Percentiles rank a stretch among this genome's conserved stretches.
Evolutionary conservation across 2,113 vertebrate species (phyloP).

Genomic region (Poeciliopsis occidentalis): DNA sequence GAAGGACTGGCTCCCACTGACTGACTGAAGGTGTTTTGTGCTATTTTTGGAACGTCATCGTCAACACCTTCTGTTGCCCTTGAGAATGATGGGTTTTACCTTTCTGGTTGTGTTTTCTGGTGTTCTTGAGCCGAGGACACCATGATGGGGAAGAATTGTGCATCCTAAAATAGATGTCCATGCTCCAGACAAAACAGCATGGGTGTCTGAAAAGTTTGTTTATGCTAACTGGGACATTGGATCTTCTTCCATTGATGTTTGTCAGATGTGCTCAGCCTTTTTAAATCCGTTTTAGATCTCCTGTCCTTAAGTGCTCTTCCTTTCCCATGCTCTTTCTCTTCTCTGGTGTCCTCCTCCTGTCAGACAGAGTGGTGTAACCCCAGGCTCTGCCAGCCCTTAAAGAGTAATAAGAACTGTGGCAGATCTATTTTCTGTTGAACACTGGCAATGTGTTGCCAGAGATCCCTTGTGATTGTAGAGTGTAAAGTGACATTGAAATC

Average conservation of each 20-base stretch:
- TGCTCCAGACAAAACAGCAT: constrained; percentile 2
- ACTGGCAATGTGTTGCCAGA: too few species aligned
- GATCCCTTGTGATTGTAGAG: too few species aligned
- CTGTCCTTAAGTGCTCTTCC: background rate
- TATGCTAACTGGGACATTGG: background rate
- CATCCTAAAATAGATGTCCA: constrained; percentile 39
- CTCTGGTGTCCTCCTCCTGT: constrained; percentile 24
- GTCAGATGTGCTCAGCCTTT: constrained; percentile 12
- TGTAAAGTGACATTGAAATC: too few species aligned
- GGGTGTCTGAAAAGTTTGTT: background rate
- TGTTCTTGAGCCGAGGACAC: too few species aligned
- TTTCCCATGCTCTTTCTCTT: background rate
- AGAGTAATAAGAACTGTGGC: constrained; percentile 60
- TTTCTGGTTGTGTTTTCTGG: too few species aligned
- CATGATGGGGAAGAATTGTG: too few species aligned
- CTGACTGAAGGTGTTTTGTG: constrained; percentile 58
- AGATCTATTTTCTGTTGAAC: too few species aligned
- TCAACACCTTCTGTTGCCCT: constrained; percentile 46
- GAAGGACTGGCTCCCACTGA: constrained; percentile 40
- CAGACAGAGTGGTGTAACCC: constrained; percentile 47
- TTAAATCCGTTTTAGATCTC: constrained; percentile 18
- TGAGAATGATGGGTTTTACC: constrained; percentile 46
- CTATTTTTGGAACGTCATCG: constrained; percentile 66
- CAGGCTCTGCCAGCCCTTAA: constrained; percentile 52
- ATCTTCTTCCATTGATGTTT: background rate